Percentiles rank a stretch among this genome's conserved stretches.
Conservation (phyloP, 2,797 vertebrate genomes). For the Parambassis ranga region DNA sequence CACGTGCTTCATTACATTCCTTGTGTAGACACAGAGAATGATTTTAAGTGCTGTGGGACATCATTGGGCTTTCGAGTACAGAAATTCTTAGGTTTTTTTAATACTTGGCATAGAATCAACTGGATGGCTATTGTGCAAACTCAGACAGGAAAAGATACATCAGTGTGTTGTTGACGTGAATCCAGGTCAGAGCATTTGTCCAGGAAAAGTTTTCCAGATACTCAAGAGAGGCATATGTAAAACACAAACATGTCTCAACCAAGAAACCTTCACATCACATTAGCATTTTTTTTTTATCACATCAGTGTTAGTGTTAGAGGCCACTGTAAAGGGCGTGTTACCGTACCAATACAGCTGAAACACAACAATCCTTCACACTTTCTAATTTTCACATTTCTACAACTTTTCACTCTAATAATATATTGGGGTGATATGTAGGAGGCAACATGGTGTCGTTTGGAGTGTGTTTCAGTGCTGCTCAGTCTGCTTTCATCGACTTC, state of each 20-base stretch:
- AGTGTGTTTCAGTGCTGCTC: neutral
- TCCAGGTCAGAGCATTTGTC: neutral
- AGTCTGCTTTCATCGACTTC: constrained; percentile 77
- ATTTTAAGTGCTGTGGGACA: constrained; percentile 35
- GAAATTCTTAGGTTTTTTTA: constrained; percentile 16
- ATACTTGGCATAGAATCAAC: constrained; percentile 55
- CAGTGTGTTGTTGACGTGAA: neutral
- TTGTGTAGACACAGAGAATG: constrained; percentile 5
- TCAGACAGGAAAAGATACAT: neutral
- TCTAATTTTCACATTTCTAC: constrained; percentile 4
- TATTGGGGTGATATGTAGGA: constrained; percentile 26
- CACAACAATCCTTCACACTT: neutral
- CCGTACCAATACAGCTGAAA: neutral
- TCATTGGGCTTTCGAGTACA: constrained; percentile 10
- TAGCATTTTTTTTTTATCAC: neutral
- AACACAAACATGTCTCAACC: neutral
- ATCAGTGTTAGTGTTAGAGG: too few relatives aligned
- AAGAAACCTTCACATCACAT: neutral
- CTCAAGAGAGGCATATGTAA: neutral
- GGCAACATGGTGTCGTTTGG: constrained; percentile 59
- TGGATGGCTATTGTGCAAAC: constrained; percentile 36
- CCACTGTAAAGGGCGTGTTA: constrained; percentile 15
- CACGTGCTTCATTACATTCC: constrained; percentile 22
- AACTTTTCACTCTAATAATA: constrained; percentile 1
- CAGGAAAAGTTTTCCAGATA: neutral